These are phyloP conservation scores for Arion vulgaris DNA, from an alignment of 1,140 invertebrate species.

Conservation along the genomic window DNA sequence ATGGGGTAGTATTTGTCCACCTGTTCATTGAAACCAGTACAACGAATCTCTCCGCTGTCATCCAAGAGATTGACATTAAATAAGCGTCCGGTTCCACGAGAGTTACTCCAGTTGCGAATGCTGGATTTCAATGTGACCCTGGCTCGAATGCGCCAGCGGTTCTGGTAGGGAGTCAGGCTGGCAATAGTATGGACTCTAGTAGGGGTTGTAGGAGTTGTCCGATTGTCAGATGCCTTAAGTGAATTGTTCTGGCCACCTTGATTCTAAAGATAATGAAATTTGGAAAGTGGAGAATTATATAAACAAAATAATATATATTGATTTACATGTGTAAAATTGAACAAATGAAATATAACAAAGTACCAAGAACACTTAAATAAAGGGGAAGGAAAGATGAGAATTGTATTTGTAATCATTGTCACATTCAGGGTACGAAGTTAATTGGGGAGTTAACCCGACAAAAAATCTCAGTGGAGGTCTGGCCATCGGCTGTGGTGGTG, in stretches of 20 bases:
- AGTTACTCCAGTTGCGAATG: constrained; percentile 92
- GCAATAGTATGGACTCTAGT: constrained; percentile 79
- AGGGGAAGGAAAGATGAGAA: too few species aligned
- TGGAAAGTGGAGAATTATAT: neutral
- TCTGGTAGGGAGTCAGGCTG: constrained; percentile 91
- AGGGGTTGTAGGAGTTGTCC: constrained; percentile 53
- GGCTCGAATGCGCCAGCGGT: constrained; percentile 94
- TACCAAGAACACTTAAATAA: too few species aligned
- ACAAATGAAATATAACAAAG: too few species aligned
- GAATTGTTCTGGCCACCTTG: neutral
- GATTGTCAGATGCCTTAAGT: neutral
- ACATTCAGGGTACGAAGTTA: too few species aligned
- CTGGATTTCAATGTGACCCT: constrained; percentile 87
- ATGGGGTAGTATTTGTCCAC: constrained; percentile 93
- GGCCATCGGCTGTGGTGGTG: too few species aligned
- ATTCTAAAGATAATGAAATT: neutral
- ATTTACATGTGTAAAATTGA: too few species aligned
- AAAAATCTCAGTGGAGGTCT: too few species aligned
- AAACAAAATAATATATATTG: neutral
- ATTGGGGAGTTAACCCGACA: too few species aligned
- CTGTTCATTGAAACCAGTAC: constrained; percentile 92
- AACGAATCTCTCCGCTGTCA: constrained; percentile 93
- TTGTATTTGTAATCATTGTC: too few species aligned
- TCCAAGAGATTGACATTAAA: constrained; percentile 95
- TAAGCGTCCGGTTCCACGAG: constrained; percentile 91